Conservation (phyloP, 2,888 invertebrate genomes). For the Rhabditophanes sp. region DNA sequence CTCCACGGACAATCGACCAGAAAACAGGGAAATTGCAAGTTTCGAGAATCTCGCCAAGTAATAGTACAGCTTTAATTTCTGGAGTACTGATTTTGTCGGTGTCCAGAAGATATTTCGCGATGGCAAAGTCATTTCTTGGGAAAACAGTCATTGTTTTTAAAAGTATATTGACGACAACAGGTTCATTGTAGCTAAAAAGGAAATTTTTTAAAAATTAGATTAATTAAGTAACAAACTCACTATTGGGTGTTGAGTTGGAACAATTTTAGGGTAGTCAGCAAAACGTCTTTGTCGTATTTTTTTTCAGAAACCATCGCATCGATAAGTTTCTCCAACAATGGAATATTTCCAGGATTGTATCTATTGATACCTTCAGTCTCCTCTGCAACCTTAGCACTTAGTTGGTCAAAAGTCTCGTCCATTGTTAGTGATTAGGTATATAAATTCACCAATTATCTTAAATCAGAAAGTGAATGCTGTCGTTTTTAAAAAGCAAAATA, state of each 20-base stretch:
- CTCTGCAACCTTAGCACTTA: conserved; percentile 22
- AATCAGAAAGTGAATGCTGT: too few species aligned
- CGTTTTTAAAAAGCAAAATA: too few species aligned
- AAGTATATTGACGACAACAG: conserved; percentile 67
- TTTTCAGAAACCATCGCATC: conserved; percentile 12
- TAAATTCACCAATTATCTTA: too few species aligned
- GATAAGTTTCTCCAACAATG: conserved; percentile 12
- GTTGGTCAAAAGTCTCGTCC: conserved; percentile 25
- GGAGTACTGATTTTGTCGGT: conserved; percentile 49
- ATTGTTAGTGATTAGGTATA: too few species aligned
- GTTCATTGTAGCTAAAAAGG: conserved; percentile 29
- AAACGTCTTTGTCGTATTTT: conserved; percentile 65
- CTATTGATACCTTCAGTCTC: conserved; percentile 40
- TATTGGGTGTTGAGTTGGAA: conserved; percentile 80
- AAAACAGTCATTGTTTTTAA: conserved; percentile 87
- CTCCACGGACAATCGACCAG: conserved; percentile 35
- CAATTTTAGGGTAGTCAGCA: conserved; percentile 81
- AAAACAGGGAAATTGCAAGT: conserved; percentile 40
- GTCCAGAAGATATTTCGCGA: conserved; percentile 86
- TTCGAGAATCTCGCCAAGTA: conserved; percentile 29
- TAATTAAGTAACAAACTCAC: too few species aligned
- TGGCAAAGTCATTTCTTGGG: conserved; percentile 88
- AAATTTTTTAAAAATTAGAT: conserved; percentile 1
- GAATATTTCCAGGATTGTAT: conserved; percentile 21
- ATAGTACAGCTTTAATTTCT: conserved; percentile 8